These are phyloP conservation scores for Hetaerina americana DNA, from an alignment of 1,140 invertebrate species.

Conservation along the genomic window DNA sequence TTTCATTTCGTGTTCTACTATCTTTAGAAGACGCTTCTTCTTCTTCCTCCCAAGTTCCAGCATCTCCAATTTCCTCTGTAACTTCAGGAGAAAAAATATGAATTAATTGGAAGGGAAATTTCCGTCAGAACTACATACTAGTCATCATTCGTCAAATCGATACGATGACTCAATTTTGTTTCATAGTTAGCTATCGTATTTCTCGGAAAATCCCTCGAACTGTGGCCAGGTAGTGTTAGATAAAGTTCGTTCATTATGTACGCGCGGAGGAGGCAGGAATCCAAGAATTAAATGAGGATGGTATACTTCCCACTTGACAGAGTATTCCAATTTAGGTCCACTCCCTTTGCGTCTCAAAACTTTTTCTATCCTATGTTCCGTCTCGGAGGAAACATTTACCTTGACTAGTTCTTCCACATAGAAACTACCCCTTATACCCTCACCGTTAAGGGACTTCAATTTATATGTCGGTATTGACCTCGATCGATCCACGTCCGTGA, in stretches of 20 bases:
- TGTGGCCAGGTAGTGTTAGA: neutral
- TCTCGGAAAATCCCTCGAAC: neutral
- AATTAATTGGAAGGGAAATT: neutral
- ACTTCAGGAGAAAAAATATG: too few species aligned
- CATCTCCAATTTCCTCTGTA: too few species aligned
- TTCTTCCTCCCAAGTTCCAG: too few species aligned
- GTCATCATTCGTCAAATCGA: too few species aligned
- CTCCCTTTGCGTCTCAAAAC: neutral
- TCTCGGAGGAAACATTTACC: neutral
- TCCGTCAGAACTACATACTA: neutral
- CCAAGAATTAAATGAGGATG: neutral
- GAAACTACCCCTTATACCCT: neutral
- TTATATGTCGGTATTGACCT: neutral
- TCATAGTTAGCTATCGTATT: neutral
- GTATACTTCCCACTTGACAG: too few species aligned
- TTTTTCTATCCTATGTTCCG: neutral
- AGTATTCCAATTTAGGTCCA: neutral
- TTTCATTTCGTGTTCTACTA: too few species aligned
- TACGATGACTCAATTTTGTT: too few species aligned
- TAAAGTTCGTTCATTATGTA: neutral
- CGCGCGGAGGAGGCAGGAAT: neutral
- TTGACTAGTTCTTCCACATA: neutral
- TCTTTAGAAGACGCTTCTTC: too few species aligned
- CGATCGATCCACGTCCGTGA: neutral
- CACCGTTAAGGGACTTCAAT: neutral